These are phyloP conservation scores for Brachionichthys hirsutus DNA, from an alignment of 2,113 vertebrate genomes.

Conservation along the genomic window DNA sequence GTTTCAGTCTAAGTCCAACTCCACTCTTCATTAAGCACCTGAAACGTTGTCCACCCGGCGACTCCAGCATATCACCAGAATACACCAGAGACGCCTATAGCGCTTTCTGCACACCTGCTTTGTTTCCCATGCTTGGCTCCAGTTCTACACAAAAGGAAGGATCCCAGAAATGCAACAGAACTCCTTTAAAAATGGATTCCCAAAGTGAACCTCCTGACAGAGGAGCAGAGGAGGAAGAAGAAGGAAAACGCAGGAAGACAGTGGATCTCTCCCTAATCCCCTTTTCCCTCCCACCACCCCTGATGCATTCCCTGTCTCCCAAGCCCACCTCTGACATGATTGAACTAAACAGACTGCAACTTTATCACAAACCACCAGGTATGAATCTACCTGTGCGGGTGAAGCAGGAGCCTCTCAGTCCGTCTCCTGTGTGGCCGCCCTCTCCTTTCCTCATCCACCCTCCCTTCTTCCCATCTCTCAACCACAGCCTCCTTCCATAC, in stretches of 20 bases:
- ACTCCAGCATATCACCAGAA: constrained; percentile 53
- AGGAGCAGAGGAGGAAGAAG: constrained; percentile 51
- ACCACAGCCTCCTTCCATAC: constrained; percentile 82
- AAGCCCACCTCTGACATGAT: constrained; percentile 87
- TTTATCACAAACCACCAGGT: constrained; percentile 75
- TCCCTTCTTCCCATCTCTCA: constrained; percentile 83
- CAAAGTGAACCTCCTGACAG: constrained; percentile 49
- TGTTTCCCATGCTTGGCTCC: constrained; percentile 66
- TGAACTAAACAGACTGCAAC: constrained; percentile 86
- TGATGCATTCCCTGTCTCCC: constrained; percentile 56
- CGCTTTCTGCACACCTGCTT: constrained; percentile 73
- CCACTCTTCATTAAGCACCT: constrained; percentile 48
- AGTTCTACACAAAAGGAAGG: constrained; percentile 78
- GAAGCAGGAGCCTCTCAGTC: constrained; percentile 86
- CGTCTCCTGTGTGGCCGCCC: constrained; percentile 82
- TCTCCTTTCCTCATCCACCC: constrained; percentile 82
- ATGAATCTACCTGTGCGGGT: constrained; percentile 70
- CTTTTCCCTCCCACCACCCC: constrained; percentile 71
- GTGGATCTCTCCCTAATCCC: constrained; percentile 67
- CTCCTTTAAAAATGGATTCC: constrained; percentile 81
- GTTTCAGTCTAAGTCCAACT: constrained; percentile 65
- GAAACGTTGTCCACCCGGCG: constrained; percentile 66
- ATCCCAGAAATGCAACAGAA: constrained; percentile 85
- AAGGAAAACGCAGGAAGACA: constrained; percentile 42
- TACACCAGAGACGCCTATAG: constrained; percentile 71